phyloP scores from a whole-genome alignment of 2,113 vertebrate genomes.

The Ptyas mucosa region DNA sequence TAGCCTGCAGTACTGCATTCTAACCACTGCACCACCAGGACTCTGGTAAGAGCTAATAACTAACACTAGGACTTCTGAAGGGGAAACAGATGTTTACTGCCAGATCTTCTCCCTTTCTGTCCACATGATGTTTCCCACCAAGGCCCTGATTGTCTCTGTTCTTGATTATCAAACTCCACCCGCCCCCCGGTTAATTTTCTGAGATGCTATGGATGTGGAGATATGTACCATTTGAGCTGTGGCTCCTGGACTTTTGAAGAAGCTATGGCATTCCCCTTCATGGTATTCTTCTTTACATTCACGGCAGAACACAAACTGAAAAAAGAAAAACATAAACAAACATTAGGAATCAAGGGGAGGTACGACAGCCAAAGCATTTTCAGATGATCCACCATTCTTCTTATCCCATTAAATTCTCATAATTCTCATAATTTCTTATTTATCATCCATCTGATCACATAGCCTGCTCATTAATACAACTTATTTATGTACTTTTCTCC shows the following conservation, averaged over 20 bases:
- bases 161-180: slow-evolving; percentile 23
- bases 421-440: slow-evolving; percentile 42
- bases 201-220: slow-evolving; percentile 21
- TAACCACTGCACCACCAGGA: background rate
- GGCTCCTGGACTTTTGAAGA: slow-evolving; percentile 32
- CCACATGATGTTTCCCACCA: background rate
- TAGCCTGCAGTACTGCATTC: background rate
- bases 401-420: slow-evolving; percentile 46
- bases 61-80: background rate
- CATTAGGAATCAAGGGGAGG: slow-evolving; percentile 31
- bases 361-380: slow-evolving; percentile 29
- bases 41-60: background rate
- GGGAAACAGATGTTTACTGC: background rate
- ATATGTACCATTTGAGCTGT: slow-evolving; percentile 56
- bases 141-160: slow-evolving; percentile 23
- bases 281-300: slow-evolving; percentile 82
- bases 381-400: slow-evolving; percentile 42
- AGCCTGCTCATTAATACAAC: slow-evolving; percentile 44
- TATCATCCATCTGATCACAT: slow-evolving; percentile 43
- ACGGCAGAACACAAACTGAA: slow-evolving; percentile 81
- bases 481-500: slow-evolving; percentile 21
- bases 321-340: slow-evolving; percentile 44
- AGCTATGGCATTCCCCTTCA: slow-evolving; percentile 66
- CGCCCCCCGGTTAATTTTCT: slow-evolving; percentile 30
- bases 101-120: background rate